phyloP scores from a whole-genome alignment of 2,888 invertebrate species.

The Aphodius granarius region DNA sequence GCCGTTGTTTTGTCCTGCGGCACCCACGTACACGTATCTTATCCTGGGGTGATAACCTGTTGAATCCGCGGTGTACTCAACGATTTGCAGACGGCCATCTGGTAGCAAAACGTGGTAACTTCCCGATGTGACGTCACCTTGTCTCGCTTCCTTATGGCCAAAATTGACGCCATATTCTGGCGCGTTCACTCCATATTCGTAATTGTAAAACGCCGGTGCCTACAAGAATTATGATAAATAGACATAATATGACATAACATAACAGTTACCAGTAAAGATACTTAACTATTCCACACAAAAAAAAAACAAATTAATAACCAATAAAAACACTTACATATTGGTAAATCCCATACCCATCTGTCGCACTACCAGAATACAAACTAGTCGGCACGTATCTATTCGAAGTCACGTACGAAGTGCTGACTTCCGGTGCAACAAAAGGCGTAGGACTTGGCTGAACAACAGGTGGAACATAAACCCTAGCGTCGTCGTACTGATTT shows the following conservation, averaged over 20 bases:
- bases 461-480: neutral
- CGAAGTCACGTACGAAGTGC: neutral
- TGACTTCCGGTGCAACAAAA: neutral
- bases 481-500: neutral
- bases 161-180: constrained; percentile 68
- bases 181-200: constrained; percentile 68
- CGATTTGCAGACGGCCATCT: constrained; percentile 67
- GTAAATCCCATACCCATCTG: neutral
- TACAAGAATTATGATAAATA: neutral
- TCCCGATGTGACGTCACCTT: constrained; percentile 68
- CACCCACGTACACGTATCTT: constrained; percentile 57
- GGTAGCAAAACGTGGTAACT: constrained; percentile 70
- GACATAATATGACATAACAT: no score
- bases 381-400: neutral
- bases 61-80: constrained; percentile 67
- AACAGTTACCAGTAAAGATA: no score
- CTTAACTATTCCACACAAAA: no score
- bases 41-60: constrained; percentile 68
- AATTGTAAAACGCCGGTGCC: constrained; percentile 61
- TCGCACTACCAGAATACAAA: neutral
- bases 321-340: neutral
- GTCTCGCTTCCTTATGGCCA: constrained; percentile 68
- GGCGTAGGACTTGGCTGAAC: neutral
- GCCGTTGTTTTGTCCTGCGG: neutral
- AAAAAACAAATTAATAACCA: no score